Conservation (phyloP, 1,140 invertebrate genomes). For the Halesus radiatus region DNA sequence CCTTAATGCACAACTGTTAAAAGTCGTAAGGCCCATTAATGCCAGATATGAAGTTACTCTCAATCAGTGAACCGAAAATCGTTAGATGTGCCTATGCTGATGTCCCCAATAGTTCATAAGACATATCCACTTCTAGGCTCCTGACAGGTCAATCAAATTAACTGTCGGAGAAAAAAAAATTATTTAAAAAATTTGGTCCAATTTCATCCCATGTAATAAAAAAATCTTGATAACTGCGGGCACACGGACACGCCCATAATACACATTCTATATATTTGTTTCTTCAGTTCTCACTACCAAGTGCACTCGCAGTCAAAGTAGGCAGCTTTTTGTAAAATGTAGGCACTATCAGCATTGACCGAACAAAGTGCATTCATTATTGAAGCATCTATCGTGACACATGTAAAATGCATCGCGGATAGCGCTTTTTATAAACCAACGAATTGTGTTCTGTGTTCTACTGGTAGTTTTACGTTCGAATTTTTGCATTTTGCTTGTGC, state of each 20-base stretch:
- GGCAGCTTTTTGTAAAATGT: neutral
- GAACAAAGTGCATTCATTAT: slow-evolving; percentile 12
- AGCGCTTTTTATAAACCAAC: neutral
- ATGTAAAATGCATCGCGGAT: neutral
- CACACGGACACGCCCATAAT: neutral
- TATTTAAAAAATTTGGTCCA: too few relatives aligned
- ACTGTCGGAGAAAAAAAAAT: too few relatives aligned
- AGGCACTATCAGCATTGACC: neutral
- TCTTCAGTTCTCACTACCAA: too few relatives aligned
- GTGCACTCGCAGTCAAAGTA: slow-evolving; percentile 6
- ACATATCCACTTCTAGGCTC: too few relatives aligned
- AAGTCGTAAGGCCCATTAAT: too few relatives aligned
- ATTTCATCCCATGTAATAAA: too few relatives aligned
- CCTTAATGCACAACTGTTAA: too few relatives aligned
- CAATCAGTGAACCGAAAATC: too few relatives aligned
- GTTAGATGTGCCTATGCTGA: neutral
- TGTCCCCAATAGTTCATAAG: too few relatives aligned
- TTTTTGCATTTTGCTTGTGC: slow-evolving; percentile 73
- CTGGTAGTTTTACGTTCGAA: neutral
- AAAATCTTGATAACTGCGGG: neutral
- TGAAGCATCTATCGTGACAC: slow-evolving; percentile 10
- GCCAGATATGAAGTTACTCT: too few relatives aligned
- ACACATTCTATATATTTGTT: too few relatives aligned
- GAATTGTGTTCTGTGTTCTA: neutral
- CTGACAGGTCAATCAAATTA: too few relatives aligned